Conservation (phyloP, 2,888 invertebrate genomes). For the Ctena decussata region DNA sequence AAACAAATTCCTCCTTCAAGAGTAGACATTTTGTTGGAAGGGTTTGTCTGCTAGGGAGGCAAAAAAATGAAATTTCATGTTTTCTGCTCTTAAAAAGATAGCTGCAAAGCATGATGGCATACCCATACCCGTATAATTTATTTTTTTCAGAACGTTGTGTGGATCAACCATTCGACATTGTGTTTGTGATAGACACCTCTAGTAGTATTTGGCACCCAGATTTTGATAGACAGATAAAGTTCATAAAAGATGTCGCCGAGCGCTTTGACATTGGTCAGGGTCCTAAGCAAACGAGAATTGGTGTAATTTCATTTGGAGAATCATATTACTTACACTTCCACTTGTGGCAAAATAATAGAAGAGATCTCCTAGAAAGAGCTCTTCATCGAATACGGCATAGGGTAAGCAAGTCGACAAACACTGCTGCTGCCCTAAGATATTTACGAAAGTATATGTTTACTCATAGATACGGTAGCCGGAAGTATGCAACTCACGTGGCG, state of each 20-base stretch:
- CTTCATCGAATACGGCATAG: constrained; percentile 61
- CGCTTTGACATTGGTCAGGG: constrained; percentile 67
- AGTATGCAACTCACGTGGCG: constrained; percentile 60
- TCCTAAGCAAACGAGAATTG: constrained; percentile 66
- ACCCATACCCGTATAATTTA: no score
- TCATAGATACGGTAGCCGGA: constrained; percentile 59
- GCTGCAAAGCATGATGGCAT: no score
- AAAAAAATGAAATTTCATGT: no score
- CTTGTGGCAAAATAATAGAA: constrained; percentile 60
- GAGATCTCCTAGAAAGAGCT: constrained; percentile 47
- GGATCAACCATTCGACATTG: constrained; percentile 62
- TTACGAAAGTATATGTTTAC: constrained; percentile 68
- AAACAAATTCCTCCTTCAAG: no score
- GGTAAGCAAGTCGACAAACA: constrained; percentile 62
- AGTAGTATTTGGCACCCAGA: constrained; percentile 72
- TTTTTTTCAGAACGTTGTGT: constrained; percentile 18
- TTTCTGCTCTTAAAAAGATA: no score
- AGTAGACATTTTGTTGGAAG: no score
- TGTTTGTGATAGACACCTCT: constrained; percentile 75
- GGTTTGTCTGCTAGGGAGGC: no score
- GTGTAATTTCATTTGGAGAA: constrained; percentile 63
- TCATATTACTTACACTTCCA: constrained; percentile 65
- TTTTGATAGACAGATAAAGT: constrained; percentile 69
- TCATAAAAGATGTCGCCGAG: constrained; percentile 65
- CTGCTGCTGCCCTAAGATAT: constrained; percentile 55